Evolutionary conservation across 1,140 invertebrate species (phyloP).

Genomic region (Battus philenor): DNA sequence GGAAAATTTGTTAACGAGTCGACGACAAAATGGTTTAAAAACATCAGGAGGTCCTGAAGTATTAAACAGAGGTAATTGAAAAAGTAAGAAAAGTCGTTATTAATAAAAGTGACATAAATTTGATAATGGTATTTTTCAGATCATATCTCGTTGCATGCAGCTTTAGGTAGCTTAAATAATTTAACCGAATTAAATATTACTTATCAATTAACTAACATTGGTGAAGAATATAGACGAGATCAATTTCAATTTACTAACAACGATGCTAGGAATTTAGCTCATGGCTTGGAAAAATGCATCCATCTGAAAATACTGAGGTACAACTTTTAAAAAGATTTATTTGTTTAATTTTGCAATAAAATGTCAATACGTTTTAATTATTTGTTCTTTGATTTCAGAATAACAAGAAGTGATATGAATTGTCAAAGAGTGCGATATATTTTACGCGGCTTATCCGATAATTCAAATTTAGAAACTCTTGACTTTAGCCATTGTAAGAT

Average conservation of each 20-base stretch:
- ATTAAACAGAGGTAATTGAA: constrained; percentile 41
- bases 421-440: constrained; percentile 68
- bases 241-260: constrained; percentile 70
- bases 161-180: constrained; percentile 60
- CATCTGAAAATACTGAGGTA: constrained; percentile 62
- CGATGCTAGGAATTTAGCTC: constrained; percentile 67
- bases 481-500: constrained; percentile 75
- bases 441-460: constrained; percentile 60
- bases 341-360: constrained; percentile 1
- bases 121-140: constrained; percentile 39
- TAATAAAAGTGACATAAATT: background rate
- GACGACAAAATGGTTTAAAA: constrained; percentile 40
- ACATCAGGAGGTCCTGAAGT: constrained; percentile 26
- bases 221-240: constrained; percentile 60
- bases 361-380: background rate
- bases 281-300: constrained; percentile 60
- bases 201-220: constrained; percentile 52
- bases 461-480: constrained; percentile 52
- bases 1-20: constrained; percentile 53
- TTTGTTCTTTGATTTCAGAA: constrained; percentile 43
- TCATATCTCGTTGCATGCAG: constrained; percentile 71
- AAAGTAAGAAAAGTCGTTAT: background rate
- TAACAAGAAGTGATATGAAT: constrained; percentile 71
- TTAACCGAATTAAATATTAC: constrained; percentile 68
- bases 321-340: too few relatives aligned